These are phyloP conservation scores for Bradypus variegatus DNA, from an alignment of 2,797 vertebrate species.

Conservation along the genomic window DNA sequence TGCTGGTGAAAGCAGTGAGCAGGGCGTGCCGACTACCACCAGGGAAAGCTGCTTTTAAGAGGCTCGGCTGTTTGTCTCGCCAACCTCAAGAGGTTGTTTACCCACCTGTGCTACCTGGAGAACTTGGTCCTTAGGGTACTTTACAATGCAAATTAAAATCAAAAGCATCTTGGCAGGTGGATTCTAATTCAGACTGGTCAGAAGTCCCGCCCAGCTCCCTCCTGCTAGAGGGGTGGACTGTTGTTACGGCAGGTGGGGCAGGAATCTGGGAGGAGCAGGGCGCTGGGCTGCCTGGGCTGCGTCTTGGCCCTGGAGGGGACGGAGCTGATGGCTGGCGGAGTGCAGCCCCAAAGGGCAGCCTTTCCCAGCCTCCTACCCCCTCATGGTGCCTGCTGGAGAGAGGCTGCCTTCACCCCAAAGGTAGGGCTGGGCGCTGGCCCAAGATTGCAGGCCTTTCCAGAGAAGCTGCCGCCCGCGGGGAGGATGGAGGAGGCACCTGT, in stretches of 20 bases:
- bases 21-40: neutral
- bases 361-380: too few species aligned
- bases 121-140: neutral
- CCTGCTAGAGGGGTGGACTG: neutral
- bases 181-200: neutral
- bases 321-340: too few species aligned
- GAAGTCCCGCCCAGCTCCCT: too few species aligned
- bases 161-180: neutral
- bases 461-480: neutral
- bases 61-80: neutral
- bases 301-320: too few species aligned
- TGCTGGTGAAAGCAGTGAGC: neutral
- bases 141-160: neutral
- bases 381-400: too few species aligned
- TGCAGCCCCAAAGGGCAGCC: too few species aligned
- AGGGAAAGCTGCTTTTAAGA: neutral
- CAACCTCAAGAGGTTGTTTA: neutral
- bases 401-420: too few species aligned
- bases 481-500: fast-evolving
- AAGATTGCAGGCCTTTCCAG: neutral
- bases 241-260: neutral
- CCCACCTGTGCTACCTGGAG: neutral
- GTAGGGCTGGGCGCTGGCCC: neutral
- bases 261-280: neutral
- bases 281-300: neutral